Evolutionary conservation across 2,113 vertebrate species (phyloP), one percentile per base, ranked within the genome.

Genomic region (Carassius carassius): DNA sequence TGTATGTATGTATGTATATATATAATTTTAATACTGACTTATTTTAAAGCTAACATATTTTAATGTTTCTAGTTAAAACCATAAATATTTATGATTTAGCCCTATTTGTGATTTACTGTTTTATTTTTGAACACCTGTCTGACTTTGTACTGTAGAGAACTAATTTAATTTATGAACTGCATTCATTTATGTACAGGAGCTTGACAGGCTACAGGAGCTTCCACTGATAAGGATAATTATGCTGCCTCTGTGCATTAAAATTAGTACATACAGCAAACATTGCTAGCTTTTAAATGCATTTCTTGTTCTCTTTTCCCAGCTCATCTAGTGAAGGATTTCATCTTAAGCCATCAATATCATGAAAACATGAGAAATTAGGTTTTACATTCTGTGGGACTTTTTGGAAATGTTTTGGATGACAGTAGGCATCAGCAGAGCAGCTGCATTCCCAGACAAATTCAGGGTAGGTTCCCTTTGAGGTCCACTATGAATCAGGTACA

Each of bases 381-480:
- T 32, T 56, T 11, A 29, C n/a, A 29, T 56, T 35, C 10, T 32
- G 25, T 56, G 8, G 25, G 16, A 56, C 29, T 21, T 2, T 32
- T 78, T 60, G 9, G 13, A 63, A 29, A 23, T 5, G 1, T 63
- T 47, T 16, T 47, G 21, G 41, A 47, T 73, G 37, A 47, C 37
- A 19, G 58, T 63, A 79, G 37, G 6, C 11, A 44, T 25, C 58
- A 41, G 37, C 41, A 10, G 8, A 41, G 58, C 19, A 60, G 19
- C 32, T 60, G 32, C 6, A 3, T 7, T 41, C 19, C 16, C 12
- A 23, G 19, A 63, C 56, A 62, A 44, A 62, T 60, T 79, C 19
- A 60, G 54, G 35, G 4, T 65, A 44, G 79, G 9, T 47, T 81
- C 63, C 12, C 23, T 69, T 81, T 81, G 47, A 69, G 62, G 63